Base-by-base conservation (phyloP, 2,888 invertebrate genomes). In the Toxonevra muliebris region DNA sequence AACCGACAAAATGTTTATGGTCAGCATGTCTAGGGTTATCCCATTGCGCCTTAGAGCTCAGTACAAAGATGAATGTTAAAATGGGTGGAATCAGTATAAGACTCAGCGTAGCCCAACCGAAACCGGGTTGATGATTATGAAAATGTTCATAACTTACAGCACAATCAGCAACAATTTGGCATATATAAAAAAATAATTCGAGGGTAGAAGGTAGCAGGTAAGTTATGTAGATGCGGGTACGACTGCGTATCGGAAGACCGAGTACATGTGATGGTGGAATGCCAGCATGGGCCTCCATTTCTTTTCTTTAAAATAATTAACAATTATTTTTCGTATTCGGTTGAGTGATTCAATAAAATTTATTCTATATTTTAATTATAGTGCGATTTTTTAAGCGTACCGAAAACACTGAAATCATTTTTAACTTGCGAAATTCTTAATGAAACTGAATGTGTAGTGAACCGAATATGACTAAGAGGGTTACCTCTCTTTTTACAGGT, bases 151-250 rank as follows among this genome's bases (percentile, higher is more conserved):
- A 86, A 61, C 90, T 87, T 1, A 93, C 87, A 0, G 90, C 89
- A 42, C 91, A 80, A 79, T 93, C 93, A 53, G 88, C 88, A 17
- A 91, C 88, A 50, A 92, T 89, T 62, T 93, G 87, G 4, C 90
- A 85, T 45, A 92, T 86, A 75, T 91, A 94, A 41, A 92, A 82
- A 1, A 89, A 71, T 54, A 91, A 87, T 12, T 89, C 89, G 45
- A 88, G 76, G n/a, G 88, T 71, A 4, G 87, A 84, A 58, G 91
- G 90, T 45, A 90, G 77, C 55, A 91, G 80, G 61, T 80, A 85
- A 17, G 81, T 79, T n/a, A 84, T 79, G 66, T 81, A 80, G 64
- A 85, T 84, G 58, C 84, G 82, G 2, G 82, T 83, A n/a, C 77
- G 80, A 61, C 84, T 83, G 59, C 82, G 77, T 50, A 85, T 81